Conservation (phyloP, 2,888 invertebrate genomes). For the Temnothorax ravouxi region DNA sequence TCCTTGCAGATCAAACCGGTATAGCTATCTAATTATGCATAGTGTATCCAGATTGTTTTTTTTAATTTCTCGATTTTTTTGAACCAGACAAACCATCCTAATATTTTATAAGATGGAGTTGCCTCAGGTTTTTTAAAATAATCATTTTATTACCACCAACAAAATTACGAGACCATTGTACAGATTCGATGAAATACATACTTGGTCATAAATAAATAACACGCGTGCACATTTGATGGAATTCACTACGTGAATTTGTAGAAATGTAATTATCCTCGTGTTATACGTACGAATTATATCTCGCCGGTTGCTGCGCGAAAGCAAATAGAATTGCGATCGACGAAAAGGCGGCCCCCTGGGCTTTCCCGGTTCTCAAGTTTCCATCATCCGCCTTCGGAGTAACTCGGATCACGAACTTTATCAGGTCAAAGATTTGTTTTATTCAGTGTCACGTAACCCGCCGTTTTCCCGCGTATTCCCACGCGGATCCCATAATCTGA, state of each 20-base stretch:
- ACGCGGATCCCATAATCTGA: slow-evolving; percentile 49
- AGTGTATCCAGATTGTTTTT: neutral
- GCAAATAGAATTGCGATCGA: slow-evolving; percentile 55
- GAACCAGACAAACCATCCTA: neutral
- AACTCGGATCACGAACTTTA: slow-evolving; percentile 57
- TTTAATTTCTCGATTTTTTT: neutral
- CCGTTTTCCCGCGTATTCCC: slow-evolving; percentile 53
- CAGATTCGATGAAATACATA: neutral
- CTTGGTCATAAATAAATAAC: neutral
- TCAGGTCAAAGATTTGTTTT: slow-evolving; percentile 58
- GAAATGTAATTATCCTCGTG: slow-evolving; percentile 14
- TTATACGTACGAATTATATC: slow-evolving; percentile 11
- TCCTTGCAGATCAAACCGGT: neutral
- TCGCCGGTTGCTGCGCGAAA: slow-evolving; percentile 17
- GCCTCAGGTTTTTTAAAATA: neutral
- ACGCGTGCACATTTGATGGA: neutral
- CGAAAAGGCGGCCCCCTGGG: slow-evolving; percentile 34
- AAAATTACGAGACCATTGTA: neutral
- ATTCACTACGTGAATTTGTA: neutral
- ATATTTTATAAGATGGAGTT: neutral
- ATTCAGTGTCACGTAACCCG: slow-evolving; percentile 56
- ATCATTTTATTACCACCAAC: neutral
- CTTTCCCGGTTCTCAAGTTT: slow-evolving; percentile 48
- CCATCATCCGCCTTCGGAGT: slow-evolving; percentile 30
- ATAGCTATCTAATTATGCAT: too few species aligned